Conservation (phyloP, 1,140 invertebrate species). For the Episyrphus balteatus region DNA sequence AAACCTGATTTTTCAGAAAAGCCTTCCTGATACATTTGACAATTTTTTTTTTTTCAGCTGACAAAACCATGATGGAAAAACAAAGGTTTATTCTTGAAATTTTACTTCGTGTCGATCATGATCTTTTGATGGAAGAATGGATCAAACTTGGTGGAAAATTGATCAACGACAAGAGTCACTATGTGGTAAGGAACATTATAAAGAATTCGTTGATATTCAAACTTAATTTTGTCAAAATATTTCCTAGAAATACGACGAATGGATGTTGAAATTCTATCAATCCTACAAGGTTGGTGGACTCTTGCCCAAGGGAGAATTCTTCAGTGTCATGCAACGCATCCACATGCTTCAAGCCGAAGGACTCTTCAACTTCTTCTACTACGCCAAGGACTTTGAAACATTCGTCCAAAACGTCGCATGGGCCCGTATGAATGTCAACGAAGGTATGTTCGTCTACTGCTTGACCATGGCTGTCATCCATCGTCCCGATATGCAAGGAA, state of each 20-base stretch:
- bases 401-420: constrained; percentile 48
- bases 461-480: constrained; percentile 42
- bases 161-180: constrained; percentile 10
- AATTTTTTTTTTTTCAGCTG: constrained; percentile 6
- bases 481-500: constrained; percentile 40
- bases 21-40: no score
- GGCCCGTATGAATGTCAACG: constrained; percentile 43
- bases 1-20: no score
- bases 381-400: constrained; percentile 48
- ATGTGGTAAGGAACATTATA: constrained; percentile 13
- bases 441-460: constrained; percentile 43
- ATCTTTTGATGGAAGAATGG: constrained; percentile 21
- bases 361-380: constrained; percentile 52
- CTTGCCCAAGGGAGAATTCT: constrained; percentile 43
- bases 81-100: constrained; percentile 28
- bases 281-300: constrained; percentile 23
- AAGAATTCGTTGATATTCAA: no score
- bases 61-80: constrained; percentile 17
- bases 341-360: constrained; percentile 46
- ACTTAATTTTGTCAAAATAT: no score
- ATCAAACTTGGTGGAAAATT: constrained; percentile 18
- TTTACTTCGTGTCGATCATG: constrained; percentile 22
- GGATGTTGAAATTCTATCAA: constrained; percentile 10
- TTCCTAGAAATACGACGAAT: background rate
- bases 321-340: constrained; percentile 43